Evolutionary conservation across 2,888 invertebrate genomes (phyloP).

Genomic region (Elegia similella): DNA sequence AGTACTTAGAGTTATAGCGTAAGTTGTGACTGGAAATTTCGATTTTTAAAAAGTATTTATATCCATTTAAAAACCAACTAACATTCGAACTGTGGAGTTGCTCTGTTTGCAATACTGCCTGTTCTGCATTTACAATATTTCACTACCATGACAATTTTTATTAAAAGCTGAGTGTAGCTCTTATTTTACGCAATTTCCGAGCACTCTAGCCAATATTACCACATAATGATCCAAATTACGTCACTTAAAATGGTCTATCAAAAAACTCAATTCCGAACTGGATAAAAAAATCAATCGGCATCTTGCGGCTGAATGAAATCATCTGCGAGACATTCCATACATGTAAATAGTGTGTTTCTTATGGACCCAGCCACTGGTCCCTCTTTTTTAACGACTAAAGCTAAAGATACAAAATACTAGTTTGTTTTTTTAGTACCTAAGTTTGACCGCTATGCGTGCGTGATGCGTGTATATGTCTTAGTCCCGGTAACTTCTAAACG

Average conservation of each 20-base stretch:
- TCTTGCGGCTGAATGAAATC: slow-evolving; percentile 8
- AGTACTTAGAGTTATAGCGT: no score
- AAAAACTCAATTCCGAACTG: not conserved
- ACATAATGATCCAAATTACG: not conserved
- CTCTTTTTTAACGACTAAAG: not conserved
- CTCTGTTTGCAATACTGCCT: not conserved
- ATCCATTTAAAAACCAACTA: no score
- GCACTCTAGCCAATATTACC: not conserved
- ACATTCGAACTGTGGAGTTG: no score
- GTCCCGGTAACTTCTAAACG: no score
- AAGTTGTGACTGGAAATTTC: no score
- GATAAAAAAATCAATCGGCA: not conserved
- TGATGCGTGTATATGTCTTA: no score
- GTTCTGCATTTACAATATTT: not conserved
- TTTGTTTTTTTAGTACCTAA: no score
- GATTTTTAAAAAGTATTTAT: no score
- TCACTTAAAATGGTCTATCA: not conserved
- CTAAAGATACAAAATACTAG: no score
- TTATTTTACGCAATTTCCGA: not conserved
- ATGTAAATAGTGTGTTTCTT: not conserved
- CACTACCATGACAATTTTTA: not conserved
- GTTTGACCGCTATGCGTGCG: no score
- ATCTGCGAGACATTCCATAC: slow-evolving; percentile 12
- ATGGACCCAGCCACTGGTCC: not conserved
- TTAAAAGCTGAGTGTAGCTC: not conserved